Percentiles rank a stretch among this genome's conserved stretches.
Evolutionary conservation across 2,888 invertebrate species (phyloP).

Genomic region (Eledone cirrhosa): DNA sequence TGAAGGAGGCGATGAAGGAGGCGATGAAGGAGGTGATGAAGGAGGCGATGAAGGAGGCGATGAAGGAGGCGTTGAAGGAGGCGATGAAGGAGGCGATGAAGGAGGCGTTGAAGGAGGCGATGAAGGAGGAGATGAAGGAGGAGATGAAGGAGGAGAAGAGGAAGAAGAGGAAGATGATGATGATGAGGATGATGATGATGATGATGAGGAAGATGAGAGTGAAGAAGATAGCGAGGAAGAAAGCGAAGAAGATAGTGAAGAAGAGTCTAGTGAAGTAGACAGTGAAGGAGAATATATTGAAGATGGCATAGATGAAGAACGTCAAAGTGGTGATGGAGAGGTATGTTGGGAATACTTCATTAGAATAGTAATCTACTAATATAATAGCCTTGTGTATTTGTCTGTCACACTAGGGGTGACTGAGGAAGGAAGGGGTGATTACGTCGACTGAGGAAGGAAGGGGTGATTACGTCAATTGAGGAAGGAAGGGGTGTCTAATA

Average conservation of each 20-base stretch:
- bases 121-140: slow-evolving; percentile 64
- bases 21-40: slow-evolving; percentile 26
- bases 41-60: slow-evolving; percentile 60
- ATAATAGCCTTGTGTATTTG: neutral
- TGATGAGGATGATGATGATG: neutral
- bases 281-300: slow-evolving; percentile 48
- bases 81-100: slow-evolving; percentile 39
- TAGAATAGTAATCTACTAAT: neutral
- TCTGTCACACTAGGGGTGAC: no score
- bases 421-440: no score
- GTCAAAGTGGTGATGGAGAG: slow-evolving; percentile 80
- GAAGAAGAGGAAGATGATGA: no score
- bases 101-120: slow-evolving; percentile 47
- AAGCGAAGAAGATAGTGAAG: slow-evolving; percentile 42
- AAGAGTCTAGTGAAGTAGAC: slow-evolving; percentile 40
- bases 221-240: slow-evolving; percentile 59
- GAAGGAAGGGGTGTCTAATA: no score
- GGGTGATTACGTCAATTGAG: no score
- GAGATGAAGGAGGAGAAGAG: no score
- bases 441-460: no score
- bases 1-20: neutral
- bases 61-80: slow-evolving; percentile 47
- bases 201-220: slow-evolving; percentile 36
- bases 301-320: slow-evolving; percentile 65
- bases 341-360: slow-evolving; percentile 59